Evolutionary conservation across 2,797 vertebrate genomes (phyloP), one percentile per base, ranked within the genome.

Genomic region (Mallotus villosus): DNA sequence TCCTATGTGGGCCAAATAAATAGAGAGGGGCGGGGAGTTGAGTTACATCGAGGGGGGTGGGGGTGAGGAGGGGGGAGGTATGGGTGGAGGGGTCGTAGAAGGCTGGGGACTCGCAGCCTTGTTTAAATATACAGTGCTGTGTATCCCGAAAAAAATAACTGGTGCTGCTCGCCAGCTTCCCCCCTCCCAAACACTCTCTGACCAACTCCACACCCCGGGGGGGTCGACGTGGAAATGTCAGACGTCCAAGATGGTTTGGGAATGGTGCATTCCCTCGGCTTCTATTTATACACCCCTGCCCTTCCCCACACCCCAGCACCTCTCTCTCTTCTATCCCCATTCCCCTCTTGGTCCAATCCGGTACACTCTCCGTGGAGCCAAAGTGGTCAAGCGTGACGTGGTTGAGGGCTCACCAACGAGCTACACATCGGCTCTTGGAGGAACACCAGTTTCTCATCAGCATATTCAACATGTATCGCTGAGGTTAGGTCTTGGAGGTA

Each of bases 111-210:
- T 74, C 73, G 79, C 58, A 80, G 77, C 63, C 71, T 77, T 69
- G 71, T 70, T 79, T 76, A 82, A 85, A 82, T 57, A 81, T 78
- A 70, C 79, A 82, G 66, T 77, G 63, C 51, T 12, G 58, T 67
- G 73, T 66, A 24, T 74, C 60, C 68, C 70, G 65, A 81, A 78
- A 82, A 80, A 82, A 24, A 64, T n/a, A 37, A 3, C 17, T 2
- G 19, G n/a, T 59, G 62, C 32, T 7, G 32, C 71, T 74, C 11
- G 34, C 64, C 63, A 34, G 63, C 22, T 21, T 60, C 59, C 25
- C 22, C 25, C 59, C 59, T 60, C 59, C 59, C 59, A n/a, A 27
- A 24, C 21, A 21, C 59, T 22, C 59, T 55, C 51, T 55, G 51
- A n/a, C 51, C 17, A 22, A 29, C 59, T 34, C 9, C 29, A 16